A percentile compares a stretch with the other conserved stretches of the same genome.
phyloP scores from a whole-genome alignment of 2,797 vertebrate species.

The Nannoperca obscura region DNA sequence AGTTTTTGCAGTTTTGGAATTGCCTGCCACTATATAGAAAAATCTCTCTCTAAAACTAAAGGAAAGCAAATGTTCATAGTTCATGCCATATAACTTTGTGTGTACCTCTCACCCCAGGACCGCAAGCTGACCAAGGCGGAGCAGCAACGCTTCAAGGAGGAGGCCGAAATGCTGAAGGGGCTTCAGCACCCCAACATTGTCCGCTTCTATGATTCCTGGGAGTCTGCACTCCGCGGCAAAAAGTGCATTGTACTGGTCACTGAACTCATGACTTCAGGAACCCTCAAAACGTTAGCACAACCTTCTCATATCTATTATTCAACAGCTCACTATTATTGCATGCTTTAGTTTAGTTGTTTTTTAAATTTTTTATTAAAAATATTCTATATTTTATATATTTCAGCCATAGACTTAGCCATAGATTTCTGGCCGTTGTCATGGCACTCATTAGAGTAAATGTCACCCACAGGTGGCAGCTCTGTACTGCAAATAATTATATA shows the following conservation, averaged over 20 bases:
- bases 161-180: constrained; percentile 97
- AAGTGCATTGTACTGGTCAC: constrained; percentile 97
- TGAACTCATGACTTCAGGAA: constrained; percentile 98
- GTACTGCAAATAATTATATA: neutral
- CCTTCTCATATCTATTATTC: neutral
- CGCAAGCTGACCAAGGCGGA: constrained; percentile 95
- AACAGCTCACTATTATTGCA: neutral
- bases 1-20: neutral
- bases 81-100: neutral
- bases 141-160: constrained; percentile 96
- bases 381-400: too few species aligned
- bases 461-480: neutral
- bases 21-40: neutral
- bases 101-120: constrained; percentile 83
- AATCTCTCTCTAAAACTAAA: neutral
- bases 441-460: neutral
- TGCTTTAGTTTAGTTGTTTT: neutral
- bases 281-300: constrained; percentile 93
- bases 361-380: neutral
- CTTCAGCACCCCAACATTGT: constrained; percentile 98
- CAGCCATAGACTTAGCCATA: neutral
- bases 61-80: neutral
- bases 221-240: constrained; percentile 92
- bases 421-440: neutral
- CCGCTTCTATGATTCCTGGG: constrained; percentile 98